Percentiles rank a stretch among this genome's conserved stretches.
phyloP scores from a whole-genome alignment of 2,113 vertebrate species.

The Amblyornis subalaris region DNA sequence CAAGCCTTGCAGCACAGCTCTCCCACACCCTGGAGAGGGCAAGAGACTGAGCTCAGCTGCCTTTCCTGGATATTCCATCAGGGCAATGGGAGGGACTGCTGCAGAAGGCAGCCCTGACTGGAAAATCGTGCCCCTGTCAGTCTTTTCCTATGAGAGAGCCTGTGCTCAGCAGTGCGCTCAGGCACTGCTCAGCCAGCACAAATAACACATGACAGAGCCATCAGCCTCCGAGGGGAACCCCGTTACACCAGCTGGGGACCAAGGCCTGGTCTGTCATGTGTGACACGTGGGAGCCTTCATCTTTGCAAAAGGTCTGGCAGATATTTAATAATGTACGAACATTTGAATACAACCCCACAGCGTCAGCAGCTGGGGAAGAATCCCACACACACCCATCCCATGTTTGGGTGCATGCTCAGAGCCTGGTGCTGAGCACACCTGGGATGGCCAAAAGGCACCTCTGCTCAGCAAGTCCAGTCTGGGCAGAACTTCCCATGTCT shows the following conservation, averaged over 20 bases:
- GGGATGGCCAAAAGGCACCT: background rate
- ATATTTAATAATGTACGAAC: background rate
- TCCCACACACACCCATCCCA: rapidly evolving
- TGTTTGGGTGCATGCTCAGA: background rate
- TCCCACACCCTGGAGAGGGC: background rate
- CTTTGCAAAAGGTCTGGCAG: background rate
- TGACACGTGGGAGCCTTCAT: background rate
- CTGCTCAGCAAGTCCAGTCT: background rate
- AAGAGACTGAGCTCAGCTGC: background rate
- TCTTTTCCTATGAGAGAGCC: background rate
- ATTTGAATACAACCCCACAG: background rate
- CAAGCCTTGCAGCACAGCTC: background rate
- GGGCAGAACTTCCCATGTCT: background rate
- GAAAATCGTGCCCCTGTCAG: background rate
- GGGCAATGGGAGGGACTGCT: background rate
- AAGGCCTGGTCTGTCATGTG: background rate
- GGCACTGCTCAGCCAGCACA: background rate
- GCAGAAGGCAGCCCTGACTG: background rate
- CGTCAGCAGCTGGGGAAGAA: background rate
- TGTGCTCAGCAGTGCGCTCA: background rate
- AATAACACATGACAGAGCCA: background rate
- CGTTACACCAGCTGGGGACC: background rate
- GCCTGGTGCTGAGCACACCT: background rate
- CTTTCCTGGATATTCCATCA: background rate
- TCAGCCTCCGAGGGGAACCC: background rate